phyloP scores from a whole-genome alignment of 2,797 vertebrate species.

The Coracias cyanogaster region DNA sequence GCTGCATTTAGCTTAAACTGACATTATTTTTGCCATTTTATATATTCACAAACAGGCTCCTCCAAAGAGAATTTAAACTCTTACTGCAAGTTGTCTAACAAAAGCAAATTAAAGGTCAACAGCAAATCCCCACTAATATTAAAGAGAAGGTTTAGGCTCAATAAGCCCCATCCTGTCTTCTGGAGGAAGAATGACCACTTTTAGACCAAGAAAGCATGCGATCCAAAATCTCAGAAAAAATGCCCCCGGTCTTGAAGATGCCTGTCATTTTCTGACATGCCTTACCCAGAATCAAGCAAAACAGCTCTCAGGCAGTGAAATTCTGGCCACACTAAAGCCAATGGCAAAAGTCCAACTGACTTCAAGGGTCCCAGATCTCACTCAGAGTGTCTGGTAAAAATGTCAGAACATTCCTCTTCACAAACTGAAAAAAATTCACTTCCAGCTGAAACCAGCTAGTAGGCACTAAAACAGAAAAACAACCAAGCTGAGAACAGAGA shows the following conservation, averaged over 20 bases:
- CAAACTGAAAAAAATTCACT: background rate
- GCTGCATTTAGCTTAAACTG: background rate
- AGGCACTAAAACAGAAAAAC: background rate
- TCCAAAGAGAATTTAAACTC: background rate
- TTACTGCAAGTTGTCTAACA: background rate
- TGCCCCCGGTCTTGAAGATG: rapidly evolving
- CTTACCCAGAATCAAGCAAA: background rate
- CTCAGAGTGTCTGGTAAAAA: slow-evolving; percentile 46
- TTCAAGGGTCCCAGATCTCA: slow-evolving; percentile 26
- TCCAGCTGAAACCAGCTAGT: slow-evolving; percentile 16
- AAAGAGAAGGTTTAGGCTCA: background rate
- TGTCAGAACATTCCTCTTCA: background rate
- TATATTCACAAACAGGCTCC: background rate
- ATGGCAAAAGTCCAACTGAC: slow-evolving; percentile 43
- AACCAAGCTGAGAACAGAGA: background rate
- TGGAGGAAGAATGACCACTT: background rate
- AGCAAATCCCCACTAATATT: background rate
- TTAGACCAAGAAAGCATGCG: background rate
- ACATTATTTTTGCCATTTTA: background rate
- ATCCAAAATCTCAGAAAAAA: background rate
- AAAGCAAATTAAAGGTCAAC: background rate
- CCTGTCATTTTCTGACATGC: background rate
- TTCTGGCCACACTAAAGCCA: slow-evolving; percentile 36
- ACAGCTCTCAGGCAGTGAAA: background rate
- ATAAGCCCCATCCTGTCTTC: background rate